Evolutionary conservation across 1,140 invertebrate genomes (phyloP), one percentile per base, ranked within the genome.

Genomic region (Rhizoglyphus robini): DNA sequence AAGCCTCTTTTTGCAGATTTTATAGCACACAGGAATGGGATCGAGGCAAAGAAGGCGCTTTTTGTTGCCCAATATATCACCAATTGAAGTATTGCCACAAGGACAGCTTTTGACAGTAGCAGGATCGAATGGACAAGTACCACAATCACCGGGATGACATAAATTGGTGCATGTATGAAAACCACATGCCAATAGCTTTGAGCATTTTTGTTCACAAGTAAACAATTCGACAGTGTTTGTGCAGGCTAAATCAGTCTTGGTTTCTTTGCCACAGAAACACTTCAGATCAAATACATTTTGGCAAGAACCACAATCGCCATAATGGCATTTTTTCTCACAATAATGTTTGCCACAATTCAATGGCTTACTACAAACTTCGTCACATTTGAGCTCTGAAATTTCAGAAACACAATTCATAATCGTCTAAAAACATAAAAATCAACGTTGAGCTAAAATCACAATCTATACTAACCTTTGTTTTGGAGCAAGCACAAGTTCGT

Each of bases 21-120:
- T 82, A 27, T 83, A 83, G 77, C 95, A 98, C 25, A 83, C 82
- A 0, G 91, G 90, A 69, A 97, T 82, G 0, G 87, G 82, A 76
- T 96, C 92, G 4, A 84, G 78, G 74, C 94, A 98, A 13, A 79
- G 82, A 38, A 75, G 80, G 67, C 82, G 36, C 60, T 48, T 18
- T 31, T 68, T 27, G 54, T 62, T 49, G 57, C 23, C 15, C 27
- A 29, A 31, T 2, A 80, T 68, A 8, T 78, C 72, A 30, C 68
- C 47, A 18, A 82, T 69, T 1, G 73, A 71, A 4, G 81, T 87
- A 75, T 89, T 84, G 0, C 87, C 89, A 76, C 93, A 97, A 0
- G 84, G 87, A 75, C 93, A 97, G n/a, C 79, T 80, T 5, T 76
- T 83, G 11, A 93, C 80, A 25, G 77, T 71, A 15, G 82, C 79